Evolutionary conservation across 2,888 invertebrate species (phyloP), one percentile per base, ranked within the genome.

Genomic region (Cristatella mucedo): DNA sequence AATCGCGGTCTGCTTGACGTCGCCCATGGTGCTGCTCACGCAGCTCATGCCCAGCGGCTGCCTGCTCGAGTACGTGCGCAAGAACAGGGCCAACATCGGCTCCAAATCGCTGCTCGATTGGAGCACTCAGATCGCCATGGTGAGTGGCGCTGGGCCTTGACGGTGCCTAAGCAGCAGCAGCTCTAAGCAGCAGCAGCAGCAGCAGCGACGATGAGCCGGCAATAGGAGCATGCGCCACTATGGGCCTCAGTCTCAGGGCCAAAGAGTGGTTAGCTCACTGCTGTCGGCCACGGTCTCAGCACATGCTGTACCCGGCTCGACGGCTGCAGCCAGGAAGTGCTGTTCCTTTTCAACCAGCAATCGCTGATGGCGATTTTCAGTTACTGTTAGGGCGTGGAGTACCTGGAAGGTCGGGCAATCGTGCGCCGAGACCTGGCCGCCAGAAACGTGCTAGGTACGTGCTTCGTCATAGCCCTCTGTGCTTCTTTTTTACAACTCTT

Each of bases 31-130:
- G 91, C 69, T 95, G 33, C 83, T 97, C 34, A 95, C 97, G 0
- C 91, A 91, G 60, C 70, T 95, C 29, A 91, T 97, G 87, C 93
- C 95, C 0, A 71, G 93, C 1, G 97, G 97, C 13, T 89, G 89
- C 63, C 72, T 97, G 31, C 71, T 93, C 4, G 89, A 91, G 63
- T 97, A 91, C 59, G 85, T 97, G 2, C 74, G 84, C 42, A 83
- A 78, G 44, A 84, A 91, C 62, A 79, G 79, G 49, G 82, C 84
- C 54, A 83, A 83, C 67, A 86, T 97, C 53, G 87, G 89, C 4
- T 89, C 93, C 0, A 87, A 91, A 59, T 80, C 83, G 1, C 71
- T 95, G 52, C 72, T 97, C 22, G 86, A 86, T 59, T 97, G 93
- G 91, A 91, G 87, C 55, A 86, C 85, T 0, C 97, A 97, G 70